Percentiles rank a stretch among this genome's conserved stretches.
Conservation (phyloP, 1,140 invertebrate species). For the Leptinotarsa defecta region DNA sequence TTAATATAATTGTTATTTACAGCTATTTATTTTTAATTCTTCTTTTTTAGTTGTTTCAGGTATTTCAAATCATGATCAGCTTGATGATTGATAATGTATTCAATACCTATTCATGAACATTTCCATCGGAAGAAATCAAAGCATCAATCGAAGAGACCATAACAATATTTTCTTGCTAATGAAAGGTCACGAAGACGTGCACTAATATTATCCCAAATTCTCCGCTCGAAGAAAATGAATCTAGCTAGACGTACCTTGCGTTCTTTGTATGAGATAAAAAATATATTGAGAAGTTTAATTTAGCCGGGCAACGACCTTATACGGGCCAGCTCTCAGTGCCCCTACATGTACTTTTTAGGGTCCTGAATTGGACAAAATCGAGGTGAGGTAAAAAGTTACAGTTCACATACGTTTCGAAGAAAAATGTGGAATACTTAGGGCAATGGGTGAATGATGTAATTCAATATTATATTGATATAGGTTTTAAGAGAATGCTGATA, state of each 20-base stretch:
- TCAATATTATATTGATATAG: too few species aligned
- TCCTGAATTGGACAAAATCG: slow-evolving; percentile 7
- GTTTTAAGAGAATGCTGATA: too few species aligned
- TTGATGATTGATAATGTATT: too few species aligned
- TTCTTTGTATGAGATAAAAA: slow-evolving; percentile 23
- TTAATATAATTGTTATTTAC: too few species aligned
- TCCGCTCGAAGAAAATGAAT: slow-evolving; percentile 8
- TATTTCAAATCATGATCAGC: too few species aligned
- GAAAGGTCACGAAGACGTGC: not conserved
- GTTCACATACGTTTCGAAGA: too few species aligned
- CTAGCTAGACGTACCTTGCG: slow-evolving; percentile 14
- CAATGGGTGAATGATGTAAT: too few species aligned
- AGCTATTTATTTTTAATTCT: too few species aligned
- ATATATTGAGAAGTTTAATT: slow-evolving; percentile 11
- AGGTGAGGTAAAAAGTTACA: not conserved
- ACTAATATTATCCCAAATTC: slow-evolving; percentile 3
- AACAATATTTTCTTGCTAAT: not conserved
- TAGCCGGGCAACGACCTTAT: slow-evolving; percentile 18
- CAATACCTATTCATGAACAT: not conserved
- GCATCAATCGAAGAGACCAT: not conserved
- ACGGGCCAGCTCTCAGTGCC: slow-evolving; percentile 13
- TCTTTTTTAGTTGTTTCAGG: too few species aligned
- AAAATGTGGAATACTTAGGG: too few species aligned
- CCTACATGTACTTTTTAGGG: slow-evolving; percentile 17
- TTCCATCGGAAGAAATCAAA: not conserved